phyloP scores from a whole-genome alignment of 2,797 vertebrate genomes.

The Anguilla anguilla region DNA sequence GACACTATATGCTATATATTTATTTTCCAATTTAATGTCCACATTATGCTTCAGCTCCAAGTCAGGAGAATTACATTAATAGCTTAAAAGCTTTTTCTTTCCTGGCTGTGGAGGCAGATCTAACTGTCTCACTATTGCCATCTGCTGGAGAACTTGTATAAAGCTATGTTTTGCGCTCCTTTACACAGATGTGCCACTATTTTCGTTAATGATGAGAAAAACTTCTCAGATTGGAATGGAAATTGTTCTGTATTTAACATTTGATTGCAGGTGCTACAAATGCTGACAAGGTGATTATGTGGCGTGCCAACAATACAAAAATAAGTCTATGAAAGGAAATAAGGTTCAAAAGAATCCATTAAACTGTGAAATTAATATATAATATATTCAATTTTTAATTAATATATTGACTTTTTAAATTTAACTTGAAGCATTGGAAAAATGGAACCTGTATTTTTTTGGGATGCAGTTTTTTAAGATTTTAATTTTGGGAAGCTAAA shows the following conservation, averaged over 20 bases:
- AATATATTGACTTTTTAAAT: too few relatives aligned
- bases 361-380: too few relatives aligned
- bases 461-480: too few relatives aligned
- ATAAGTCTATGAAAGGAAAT: too few relatives aligned
- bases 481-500: too few relatives aligned
- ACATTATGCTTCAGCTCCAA: background rate
- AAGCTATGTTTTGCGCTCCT: background rate
- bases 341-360: too few relatives aligned
- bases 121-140: background rate
- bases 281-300: background rate
- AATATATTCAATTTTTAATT: too few relatives aligned
- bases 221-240: background rate
- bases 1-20: background rate
- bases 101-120: background rate
- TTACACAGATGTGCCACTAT: background rate
- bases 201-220: background rate
- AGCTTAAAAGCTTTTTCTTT: background rate
- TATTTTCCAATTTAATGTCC: background rate
- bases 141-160: slow-evolving; percentile 15
- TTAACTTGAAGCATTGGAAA: too few relatives aligned
- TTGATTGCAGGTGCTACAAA: background rate
- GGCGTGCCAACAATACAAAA: too few relatives aligned
- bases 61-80: background rate
- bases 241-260: background rate
- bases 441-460: too few relatives aligned